Percentiles rank a stretch among this genome's conserved stretches.
Conservation (phyloP, 2,888 invertebrate genomes). For the Oligia fasciuncula region DNA sequence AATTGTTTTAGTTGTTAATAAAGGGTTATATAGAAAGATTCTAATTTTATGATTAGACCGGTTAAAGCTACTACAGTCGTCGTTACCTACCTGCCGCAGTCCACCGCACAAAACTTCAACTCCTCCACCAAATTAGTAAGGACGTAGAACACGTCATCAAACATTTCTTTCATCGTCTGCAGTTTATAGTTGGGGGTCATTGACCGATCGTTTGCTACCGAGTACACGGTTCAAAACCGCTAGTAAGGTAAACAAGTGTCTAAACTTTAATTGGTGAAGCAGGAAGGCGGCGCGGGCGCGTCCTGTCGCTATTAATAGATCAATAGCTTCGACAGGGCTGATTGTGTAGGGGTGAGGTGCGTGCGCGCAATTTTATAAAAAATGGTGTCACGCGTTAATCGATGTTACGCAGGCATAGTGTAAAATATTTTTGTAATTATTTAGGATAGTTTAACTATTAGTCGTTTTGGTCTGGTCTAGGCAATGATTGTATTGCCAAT, state of each 20-base stretch:
- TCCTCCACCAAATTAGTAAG: slow-evolving; percentile 38
- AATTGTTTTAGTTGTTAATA: not conserved
- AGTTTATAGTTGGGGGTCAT: slow-evolving; percentile 60
- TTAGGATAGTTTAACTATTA: not conserved
- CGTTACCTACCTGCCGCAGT: not conserved
- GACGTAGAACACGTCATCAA: slow-evolving; percentile 50
- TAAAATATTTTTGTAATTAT: not conserved
- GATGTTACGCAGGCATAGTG: not conserved
- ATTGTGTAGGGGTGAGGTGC: slow-evolving; percentile 63
- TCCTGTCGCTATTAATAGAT: slow-evolving; percentile 78
- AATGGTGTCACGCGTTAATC: slow-evolving; percentile 8
- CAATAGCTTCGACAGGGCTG: slow-evolving; percentile 63
- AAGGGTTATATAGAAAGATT: not conserved
- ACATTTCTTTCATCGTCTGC: slow-evolving; percentile 47
- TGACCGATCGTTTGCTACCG: slow-evolving; percentile 54
- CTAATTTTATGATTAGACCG: not conserved
- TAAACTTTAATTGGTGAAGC: slow-evolving; percentile 74
- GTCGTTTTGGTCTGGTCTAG: too few species aligned
- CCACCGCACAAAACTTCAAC: slow-evolving; percentile 1
- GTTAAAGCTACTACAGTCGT: not conserved
- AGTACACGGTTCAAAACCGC: slow-evolving; percentile 77
- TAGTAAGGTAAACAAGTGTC: slow-evolving; percentile 79
- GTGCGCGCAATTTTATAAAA: slow-evolving; percentile 60
- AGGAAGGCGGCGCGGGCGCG: slow-evolving; percentile 76
- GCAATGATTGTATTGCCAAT: too few species aligned